Percentiles rank a stretch among this genome's conserved stretches.
These are phyloP conservation scores for Chloropsis hardwickii DNA, from an alignment of 2,113 vertebrate species.

Conservation along the genomic window DNA sequence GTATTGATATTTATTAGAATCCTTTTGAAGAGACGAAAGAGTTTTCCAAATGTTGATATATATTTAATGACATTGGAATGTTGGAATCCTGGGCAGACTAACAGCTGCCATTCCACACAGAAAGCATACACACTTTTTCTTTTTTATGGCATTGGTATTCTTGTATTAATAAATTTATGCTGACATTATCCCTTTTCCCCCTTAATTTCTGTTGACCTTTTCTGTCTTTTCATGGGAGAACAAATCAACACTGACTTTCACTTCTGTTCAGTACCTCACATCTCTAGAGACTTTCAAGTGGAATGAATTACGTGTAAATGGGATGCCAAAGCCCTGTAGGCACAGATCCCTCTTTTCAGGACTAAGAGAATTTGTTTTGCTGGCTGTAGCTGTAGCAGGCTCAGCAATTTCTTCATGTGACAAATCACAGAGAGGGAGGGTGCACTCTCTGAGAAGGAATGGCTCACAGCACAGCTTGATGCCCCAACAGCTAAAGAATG, in stretches of 20 bases:
- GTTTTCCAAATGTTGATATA: background rate
- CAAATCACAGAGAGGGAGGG: background rate
- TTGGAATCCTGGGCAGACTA: background rate
- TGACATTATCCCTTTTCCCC: rapidly evolving
- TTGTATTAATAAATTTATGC: background rate
- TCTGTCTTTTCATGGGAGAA: background rate
- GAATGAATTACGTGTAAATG: background rate
- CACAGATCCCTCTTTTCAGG: background rate
- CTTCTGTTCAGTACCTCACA: background rate
- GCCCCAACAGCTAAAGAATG: background rate
- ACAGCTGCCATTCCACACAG: background rate
- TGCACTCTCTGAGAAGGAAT: background rate
- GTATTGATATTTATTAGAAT: background rate
- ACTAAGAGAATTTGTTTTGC: background rate
- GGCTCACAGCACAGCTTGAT: background rate
- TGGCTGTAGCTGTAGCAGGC: background rate
- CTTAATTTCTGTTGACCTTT: background rate
- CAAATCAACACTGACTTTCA: background rate
- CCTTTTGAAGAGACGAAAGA: background rate
- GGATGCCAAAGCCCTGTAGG: background rate
- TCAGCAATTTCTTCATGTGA: background rate
- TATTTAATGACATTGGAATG: background rate
- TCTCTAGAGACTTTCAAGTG: background rate
- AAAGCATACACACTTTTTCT: background rate
- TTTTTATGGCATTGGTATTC: background rate